Evolutionary conservation across 1,140 invertebrate species (phyloP), one percentile per base, ranked within the genome.

Genomic region (Ruditapes philippinarum): DNA sequence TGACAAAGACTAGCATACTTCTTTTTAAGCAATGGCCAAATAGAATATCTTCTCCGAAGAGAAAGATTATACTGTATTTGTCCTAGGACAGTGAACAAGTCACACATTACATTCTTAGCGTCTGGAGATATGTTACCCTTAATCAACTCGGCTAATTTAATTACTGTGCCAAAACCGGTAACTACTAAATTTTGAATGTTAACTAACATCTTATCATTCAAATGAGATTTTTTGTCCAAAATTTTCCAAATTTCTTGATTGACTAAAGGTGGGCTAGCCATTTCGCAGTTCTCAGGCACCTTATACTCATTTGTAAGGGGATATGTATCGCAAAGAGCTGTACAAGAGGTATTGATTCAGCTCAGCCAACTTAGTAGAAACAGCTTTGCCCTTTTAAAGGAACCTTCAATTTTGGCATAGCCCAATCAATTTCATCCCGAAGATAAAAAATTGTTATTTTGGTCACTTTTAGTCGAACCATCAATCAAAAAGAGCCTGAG

Each of bases 181-280:
- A 68, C 82, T 9, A 85, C 82, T 38, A 74, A 74, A 57, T 73
- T 73, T 45, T 86, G 84, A 45, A 78, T 86, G 33, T 60, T 73
- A 25, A 38, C 51, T n/a, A 86, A 22, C 19, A 45, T 19, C 31
- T 76, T 86, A 65, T 86, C 70, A 76, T 60, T 60, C 19, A 31
- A 19, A 14, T 62, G 84, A n/a, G 51, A 36, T 57, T 45, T 60
- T 78, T 78, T 86, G 11, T 84, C 45, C 38, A 87, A 28, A 1
- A 49, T 25, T 22, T 87, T 65, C 84, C 74, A 78, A 22, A 79
- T 60, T 68, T 87, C 84, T 36, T 87, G 33, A n/a, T 87, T 87
- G 12, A 28, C 49, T n/a, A 33, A 31, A 51, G 65, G 68, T 31
- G 65, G 68, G 17, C 40, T 45, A 17, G 49, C 68, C 17, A 11